phyloP scores from a whole-genome alignment of 2,888 invertebrate genomes.

The Apamea sordens region DNA sequence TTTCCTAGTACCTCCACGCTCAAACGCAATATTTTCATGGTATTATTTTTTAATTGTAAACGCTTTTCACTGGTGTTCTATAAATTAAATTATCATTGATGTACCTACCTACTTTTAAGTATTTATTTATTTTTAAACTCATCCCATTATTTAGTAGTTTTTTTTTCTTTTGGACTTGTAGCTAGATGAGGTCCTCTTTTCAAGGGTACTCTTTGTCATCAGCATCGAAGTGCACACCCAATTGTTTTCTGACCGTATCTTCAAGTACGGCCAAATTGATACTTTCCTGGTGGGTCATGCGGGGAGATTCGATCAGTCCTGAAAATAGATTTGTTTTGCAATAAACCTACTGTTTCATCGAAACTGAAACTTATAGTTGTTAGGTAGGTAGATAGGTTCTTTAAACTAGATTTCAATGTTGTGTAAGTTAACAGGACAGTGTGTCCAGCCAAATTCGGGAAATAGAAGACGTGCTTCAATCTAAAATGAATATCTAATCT shows the following conservation, averaged over 20 bases:
- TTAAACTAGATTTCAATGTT: background rate
- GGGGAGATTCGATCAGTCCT: slow-evolving; percentile 92
- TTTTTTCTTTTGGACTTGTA: background rate
- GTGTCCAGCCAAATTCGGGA: background rate
- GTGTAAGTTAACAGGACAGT: background rate
- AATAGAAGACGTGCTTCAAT: background rate
- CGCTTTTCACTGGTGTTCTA: background rate
- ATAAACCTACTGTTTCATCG: background rate
- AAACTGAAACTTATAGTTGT: background rate
- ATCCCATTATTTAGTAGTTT: background rate
- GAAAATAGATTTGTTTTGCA: slow-evolving; percentile 57
- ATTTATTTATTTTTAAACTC: background rate
- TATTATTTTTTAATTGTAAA: background rate
- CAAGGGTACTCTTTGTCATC: slow-evolving; percentile 82
- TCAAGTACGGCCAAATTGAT: slow-evolving; percentile 92
- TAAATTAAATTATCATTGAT: background rate
- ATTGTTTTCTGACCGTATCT: slow-evolving; percentile 92
- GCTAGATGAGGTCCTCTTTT: background rate
- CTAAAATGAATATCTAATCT: slow-evolving; percentile 2
- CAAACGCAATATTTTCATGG: background rate
- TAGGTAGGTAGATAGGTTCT: background rate
- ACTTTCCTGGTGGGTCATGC: slow-evolving; percentile 92
- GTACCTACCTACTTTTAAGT: too few relatives aligned
- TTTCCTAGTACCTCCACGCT: background rate
- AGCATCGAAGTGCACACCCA: slow-evolving; percentile 91